These are phyloP conservation scores for Thecophora atra DNA, from an alignment of 2,888 invertebrate species.

Conservation along the genomic window DNA sequence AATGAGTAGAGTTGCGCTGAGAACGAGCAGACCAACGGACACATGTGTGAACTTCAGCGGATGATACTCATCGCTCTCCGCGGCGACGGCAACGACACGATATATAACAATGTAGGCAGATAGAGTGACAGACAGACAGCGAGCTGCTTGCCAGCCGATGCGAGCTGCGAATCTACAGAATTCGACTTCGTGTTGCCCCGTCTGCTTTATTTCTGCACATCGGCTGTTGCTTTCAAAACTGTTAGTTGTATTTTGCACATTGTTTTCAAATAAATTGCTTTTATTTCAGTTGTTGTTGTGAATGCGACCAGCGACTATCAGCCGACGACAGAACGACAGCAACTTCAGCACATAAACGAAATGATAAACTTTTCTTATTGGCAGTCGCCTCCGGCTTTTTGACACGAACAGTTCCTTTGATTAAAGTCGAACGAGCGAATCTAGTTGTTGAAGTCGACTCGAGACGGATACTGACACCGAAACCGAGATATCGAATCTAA, in stretches of 20 bases:
- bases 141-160: slow-evolving; percentile 18
- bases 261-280: slow-evolving; percentile 25
- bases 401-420: slow-evolving; percentile 30
- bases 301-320: slow-evolving; percentile 21
- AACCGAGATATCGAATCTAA: not conserved
- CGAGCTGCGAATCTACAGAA: slow-evolving; percentile 19
- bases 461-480: slow-evolving; percentile 17
- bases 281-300: slow-evolving; percentile 17
- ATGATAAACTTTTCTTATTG: slow-evolving; percentile 36
- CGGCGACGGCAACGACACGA: not conserved
- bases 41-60: slow-evolving; percentile 14
- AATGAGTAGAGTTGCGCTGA: slow-evolving; percentile 2
- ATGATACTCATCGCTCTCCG: not conserved
- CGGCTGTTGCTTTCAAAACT: slow-evolving; percentile 14
- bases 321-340: slow-evolving; percentile 8
- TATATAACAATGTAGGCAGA: slow-evolving; percentile 3
- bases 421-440: slow-evolving; percentile 9
- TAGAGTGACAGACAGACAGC: slow-evolving; percentile 7
- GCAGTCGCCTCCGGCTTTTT: slow-evolving; percentile 36
- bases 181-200: slow-evolving; percentile 24
- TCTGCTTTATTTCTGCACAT: slow-evolving; percentile 17
- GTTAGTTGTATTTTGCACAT: slow-evolving; percentile 33
- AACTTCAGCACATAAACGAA: slow-evolving; percentile 30
- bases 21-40: slow-evolving; percentile 9
- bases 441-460: slow-evolving; percentile 14